Evolutionary conservation across 2,797 vertebrate genomes (phyloP).

Genomic region (Champsocephalus esox): DNA sequence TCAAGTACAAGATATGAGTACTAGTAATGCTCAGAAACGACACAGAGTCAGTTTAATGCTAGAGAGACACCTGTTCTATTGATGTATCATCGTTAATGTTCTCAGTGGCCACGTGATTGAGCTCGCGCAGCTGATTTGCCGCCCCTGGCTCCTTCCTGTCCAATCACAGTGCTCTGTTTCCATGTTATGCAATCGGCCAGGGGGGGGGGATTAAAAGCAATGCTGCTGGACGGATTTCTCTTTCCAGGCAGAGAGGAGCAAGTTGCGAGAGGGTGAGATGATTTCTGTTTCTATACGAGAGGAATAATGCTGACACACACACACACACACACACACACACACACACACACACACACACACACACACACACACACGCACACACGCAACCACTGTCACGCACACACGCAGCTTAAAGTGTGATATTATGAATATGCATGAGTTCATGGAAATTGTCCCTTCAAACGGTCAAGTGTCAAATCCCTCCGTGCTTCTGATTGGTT

Average conservation of each 20-base stretch:
- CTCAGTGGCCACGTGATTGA: background rate
- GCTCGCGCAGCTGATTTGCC: constrained; percentile 35
- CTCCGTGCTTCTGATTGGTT: constrained; percentile 55
- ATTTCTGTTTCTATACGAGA: background rate
- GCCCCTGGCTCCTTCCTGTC: constrained; percentile 8
- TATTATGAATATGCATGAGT: background rate
- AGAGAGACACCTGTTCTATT: background rate
- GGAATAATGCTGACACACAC: background rate
- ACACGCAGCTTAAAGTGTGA: background rate
- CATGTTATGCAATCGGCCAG: constrained; percentile 49
- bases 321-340: background rate
- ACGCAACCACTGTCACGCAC: no score
- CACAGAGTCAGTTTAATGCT: no score
- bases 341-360: background rate
- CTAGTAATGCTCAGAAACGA: no score
- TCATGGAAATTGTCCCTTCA: background rate
- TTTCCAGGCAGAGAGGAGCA: constrained; percentile 25
- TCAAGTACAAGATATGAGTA: no score
- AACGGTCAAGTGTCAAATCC: constrained; percentile 10
- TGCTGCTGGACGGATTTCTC: background rate
- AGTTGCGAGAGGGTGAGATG: constrained; percentile 48
- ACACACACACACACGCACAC: background rate
- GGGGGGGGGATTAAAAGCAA: constrained; percentile 49
- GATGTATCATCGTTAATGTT: background rate
- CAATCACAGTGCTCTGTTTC: constrained; percentile 43